A percentile compares a stretch with the other conserved stretches of the same genome.
Conservation (phyloP, 2,113 vertebrate species). For the Phoxinus phoxinus region DNA sequence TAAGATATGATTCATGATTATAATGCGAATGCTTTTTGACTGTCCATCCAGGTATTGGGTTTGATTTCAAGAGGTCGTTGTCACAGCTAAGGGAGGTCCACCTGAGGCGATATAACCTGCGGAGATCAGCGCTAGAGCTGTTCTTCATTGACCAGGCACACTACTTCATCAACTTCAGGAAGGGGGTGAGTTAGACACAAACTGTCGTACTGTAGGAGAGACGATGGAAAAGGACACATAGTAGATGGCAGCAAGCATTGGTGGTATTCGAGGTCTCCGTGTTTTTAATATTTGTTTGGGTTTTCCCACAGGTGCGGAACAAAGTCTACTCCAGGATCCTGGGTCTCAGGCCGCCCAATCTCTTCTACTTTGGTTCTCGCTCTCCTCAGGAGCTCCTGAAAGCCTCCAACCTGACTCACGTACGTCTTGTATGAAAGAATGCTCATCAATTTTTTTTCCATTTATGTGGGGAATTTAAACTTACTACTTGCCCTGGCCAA, state of each 20-base stretch:
- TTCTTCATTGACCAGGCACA: slow-evolving; percentile 98
- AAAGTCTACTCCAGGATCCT: slow-evolving; percentile 93
- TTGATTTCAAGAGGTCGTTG: slow-evolving; percentile 92
- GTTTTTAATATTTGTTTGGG: neutral
- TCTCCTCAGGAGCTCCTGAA: slow-evolving; percentile 95
- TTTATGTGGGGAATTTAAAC: neutral
- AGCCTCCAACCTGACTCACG: slow-evolving; percentile 94
- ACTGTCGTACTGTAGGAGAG: neutral
- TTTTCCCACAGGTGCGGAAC: slow-evolving; percentile 83
- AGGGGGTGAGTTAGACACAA: slow-evolving; percentile 76
- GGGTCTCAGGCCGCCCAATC: slow-evolving; percentile 83
- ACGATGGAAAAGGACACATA: neutral
- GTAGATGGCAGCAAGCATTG: neutral
- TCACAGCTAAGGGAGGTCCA: slow-evolving; percentile 94
- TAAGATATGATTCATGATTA: neutral
- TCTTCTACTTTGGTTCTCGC: slow-evolving; percentile 89
- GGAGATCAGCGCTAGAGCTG: slow-evolving; percentile 92
- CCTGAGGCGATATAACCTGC: slow-evolving; percentile 94
- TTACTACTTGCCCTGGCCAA: neutral
- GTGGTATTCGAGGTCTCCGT: neutral
- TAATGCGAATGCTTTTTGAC: neutral
- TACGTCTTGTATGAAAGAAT: slow-evolving; percentile 55
- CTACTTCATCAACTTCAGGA: slow-evolving; percentile 97
- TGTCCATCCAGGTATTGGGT: slow-evolving; percentile 83
- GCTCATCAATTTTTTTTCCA: neutral